Conservation (phyloP, 2,113 vertebrate genomes). For the Epinephelus cyanopodus region DNA sequence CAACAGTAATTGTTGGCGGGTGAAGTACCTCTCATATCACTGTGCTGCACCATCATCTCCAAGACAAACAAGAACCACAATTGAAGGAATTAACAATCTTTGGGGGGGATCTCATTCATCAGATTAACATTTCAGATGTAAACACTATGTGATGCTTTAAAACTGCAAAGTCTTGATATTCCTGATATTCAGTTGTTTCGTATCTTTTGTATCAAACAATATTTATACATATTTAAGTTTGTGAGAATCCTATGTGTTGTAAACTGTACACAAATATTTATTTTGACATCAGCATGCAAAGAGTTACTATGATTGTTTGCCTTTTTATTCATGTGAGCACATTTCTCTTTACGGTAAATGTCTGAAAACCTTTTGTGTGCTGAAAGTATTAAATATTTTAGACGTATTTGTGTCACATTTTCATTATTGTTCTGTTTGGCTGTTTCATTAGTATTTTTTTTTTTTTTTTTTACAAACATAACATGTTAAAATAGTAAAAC, state of each 20-base stretch:
- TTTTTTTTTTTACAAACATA: not conserved
- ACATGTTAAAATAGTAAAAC: not conserved
- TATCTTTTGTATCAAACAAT: conserved; percentile 85
- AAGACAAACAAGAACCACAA: conserved; percentile 46
- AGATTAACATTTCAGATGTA: conserved; percentile 54
- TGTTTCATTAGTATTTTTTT: not conserved
- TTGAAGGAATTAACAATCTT: conserved; percentile 27
- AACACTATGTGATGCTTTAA: conserved; percentile 57
- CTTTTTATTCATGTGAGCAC: conserved; percentile 65
- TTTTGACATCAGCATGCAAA: conserved; percentile 86
- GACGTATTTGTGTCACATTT: conserved; percentile 78
- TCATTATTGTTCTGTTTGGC: not conserved
- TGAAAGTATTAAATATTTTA: conserved; percentile 90
- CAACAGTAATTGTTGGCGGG: conserved; percentile 49
- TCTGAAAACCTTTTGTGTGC: conserved; percentile 74
- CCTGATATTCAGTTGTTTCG: conserved; percentile 66
- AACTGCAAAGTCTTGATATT: conserved; percentile 50
- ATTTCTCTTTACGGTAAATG: conserved; percentile 57
- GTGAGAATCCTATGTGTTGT: conserved; percentile 82
- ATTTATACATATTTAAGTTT: conserved; percentile 88
- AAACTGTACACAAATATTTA: conserved; percentile 88
- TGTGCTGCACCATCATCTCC: conserved; percentile 51
- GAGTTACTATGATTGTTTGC: conserved; percentile 49
- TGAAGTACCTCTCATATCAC: conserved; percentile 64
- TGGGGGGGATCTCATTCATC: conserved; percentile 38